These are phyloP conservation scores for Sterna hirundo DNA, from an alignment of 2,113 vertebrate genomes.

Conservation along the genomic window DNA sequence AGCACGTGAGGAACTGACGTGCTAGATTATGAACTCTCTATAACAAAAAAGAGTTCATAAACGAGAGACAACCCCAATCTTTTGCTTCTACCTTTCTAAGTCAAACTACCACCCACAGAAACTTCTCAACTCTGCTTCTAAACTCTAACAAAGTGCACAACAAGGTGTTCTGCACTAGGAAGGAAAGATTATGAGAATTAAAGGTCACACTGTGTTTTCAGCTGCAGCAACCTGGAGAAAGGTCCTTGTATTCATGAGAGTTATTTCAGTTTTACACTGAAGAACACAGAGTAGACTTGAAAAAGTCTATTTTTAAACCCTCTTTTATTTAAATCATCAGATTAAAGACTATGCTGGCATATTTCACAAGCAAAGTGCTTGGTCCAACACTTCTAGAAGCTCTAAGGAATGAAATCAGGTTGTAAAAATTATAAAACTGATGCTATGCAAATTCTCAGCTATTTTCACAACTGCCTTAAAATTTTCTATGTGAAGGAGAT, in stretches of 20 bases:
- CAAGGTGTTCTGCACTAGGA: not conserved
- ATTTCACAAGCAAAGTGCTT: not conserved
- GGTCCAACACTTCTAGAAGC: not conserved
- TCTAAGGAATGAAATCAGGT: not conserved
- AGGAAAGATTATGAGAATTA: not conserved
- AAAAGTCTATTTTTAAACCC: not conserved
- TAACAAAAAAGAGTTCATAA: not conserved
- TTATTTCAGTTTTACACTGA: not conserved
- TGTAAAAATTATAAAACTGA: not conserved
- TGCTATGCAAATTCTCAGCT: not conserved
- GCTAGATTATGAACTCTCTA: not conserved
- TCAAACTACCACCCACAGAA: not conserved
- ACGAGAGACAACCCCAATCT: not conserved
- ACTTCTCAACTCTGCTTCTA: not conserved
- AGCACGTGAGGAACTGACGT: not conserved
- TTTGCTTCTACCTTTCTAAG: not conserved
- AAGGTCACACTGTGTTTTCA: not conserved
- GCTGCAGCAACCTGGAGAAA: not conserved
- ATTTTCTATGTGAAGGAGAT: not conserved
- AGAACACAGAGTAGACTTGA: not conserved
- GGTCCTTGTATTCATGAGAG: not conserved
- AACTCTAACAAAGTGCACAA: not conserved
- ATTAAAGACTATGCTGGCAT: not conserved
- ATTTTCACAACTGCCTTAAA: not conserved
- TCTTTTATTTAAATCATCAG: not conserved